Evolutionary conservation across 1,140 invertebrate genomes (phyloP).

Genomic region (Hestina assimilis): DNA sequence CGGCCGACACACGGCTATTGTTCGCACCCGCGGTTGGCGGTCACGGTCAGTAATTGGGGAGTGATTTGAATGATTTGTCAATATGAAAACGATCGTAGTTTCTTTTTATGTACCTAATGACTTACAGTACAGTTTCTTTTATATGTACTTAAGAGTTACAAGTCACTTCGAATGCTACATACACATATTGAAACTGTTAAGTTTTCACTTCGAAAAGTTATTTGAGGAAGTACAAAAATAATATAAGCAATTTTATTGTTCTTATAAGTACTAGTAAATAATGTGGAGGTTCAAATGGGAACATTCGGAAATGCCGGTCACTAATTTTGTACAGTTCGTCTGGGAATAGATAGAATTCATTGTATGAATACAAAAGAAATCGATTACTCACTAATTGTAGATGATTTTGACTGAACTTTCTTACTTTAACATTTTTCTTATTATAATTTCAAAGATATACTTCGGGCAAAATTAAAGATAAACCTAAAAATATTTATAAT

Average conservation of each 20-base stretch:
- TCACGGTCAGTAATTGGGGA: conserved; percentile 55
- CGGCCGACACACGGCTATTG: conserved; percentile 34
- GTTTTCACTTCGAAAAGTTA: not conserved
- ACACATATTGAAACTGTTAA: not conserved
- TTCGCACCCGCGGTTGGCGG: conserved; percentile 37
- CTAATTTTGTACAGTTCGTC: conserved; percentile 29
- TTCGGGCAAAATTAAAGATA: too few species aligned
- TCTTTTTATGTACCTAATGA: not conserved
- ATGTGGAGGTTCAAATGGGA: conserved; percentile 19
- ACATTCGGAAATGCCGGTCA: conserved; percentile 8
- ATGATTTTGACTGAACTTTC: not conserved
- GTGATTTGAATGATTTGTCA: conserved; percentile 37
- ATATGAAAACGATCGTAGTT: not conserved
- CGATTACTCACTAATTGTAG: conserved; percentile 10
- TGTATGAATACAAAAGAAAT: conserved; percentile 29
- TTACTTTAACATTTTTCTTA: not conserved
- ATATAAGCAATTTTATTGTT: conserved; percentile 40
- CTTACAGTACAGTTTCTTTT: conserved; percentile 9
- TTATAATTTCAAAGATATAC: too few species aligned
- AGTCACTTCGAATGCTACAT: not conserved
- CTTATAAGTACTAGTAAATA: conserved; percentile 21
- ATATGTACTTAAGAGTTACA: not conserved
- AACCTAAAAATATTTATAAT: too few species aligned
- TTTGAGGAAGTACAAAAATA: conserved; percentile 4
- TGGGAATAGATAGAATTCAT: conserved; percentile 38